Evolutionary conservation across 2,888 invertebrate species (phyloP).

Genomic region (Latrodectus elegans): DNA sequence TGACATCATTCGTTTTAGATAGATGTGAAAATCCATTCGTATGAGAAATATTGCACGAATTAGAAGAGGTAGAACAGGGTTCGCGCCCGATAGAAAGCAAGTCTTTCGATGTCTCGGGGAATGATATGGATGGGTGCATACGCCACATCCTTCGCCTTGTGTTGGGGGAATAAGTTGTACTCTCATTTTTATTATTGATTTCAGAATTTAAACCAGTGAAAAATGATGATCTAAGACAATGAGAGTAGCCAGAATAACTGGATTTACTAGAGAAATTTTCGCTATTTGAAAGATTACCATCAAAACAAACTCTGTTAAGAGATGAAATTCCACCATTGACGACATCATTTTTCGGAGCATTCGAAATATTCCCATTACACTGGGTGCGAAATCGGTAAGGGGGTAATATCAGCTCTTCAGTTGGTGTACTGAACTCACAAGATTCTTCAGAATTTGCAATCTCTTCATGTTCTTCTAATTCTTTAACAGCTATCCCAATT

Average conservation of each 20-base stretch:
- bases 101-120: conserved; percentile 59
- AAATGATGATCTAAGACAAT: conserved; percentile 25
- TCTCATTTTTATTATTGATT: conserved; percentile 5
- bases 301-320: conserved; percentile 57
- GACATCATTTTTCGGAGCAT: not conserved
- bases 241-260: not conserved
- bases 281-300: conserved; percentile 44
- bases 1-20: not conserved
- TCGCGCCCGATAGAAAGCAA: conserved; percentile 34
- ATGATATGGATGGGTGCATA: conserved; percentile 59
- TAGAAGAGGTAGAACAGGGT: not conserved
- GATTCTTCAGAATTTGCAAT: not conserved
- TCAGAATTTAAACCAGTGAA: conserved; percentile 34
- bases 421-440: conserved; percentile 7
- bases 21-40: not conserved
- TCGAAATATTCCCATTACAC: not conserved
- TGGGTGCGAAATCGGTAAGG: conserved; percentile 35
- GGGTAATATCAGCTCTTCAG: conserved; percentile 40
- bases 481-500: conserved; percentile 57
- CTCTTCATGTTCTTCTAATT: conserved; percentile 47
- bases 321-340: not conserved
- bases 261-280: conserved; percentile 14
- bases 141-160: conserved; percentile 46
- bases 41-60: not conserved
- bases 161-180: conserved; percentile 29